Percentiles rank a stretch among this genome's conserved stretches.
Conservation (phyloP, 35 echinoderm and acorn worm genomes). For the Chiridota heheva region DNA sequence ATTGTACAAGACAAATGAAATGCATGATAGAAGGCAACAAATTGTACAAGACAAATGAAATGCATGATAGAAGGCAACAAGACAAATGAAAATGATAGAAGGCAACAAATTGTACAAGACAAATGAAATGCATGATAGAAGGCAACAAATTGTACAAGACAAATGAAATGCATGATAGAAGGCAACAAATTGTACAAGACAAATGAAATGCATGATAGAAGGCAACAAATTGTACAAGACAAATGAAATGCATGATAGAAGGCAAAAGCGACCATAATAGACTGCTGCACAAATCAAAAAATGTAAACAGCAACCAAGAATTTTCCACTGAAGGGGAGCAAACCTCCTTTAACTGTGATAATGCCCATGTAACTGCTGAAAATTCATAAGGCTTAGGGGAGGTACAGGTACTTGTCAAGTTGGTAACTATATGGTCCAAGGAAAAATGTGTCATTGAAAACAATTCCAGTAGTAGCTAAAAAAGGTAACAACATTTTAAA, state of each 20-base stretch:
- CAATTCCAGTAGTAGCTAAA: not conserved
- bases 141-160: too few species aligned
- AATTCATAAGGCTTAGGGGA: not conserved
- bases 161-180: too few species aligned
- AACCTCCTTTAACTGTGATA: not conserved
- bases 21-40: too few species aligned
- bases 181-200: too few species aligned
- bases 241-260: not conserved
- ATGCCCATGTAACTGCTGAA: not conserved
- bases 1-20: conserved; percentile 31
- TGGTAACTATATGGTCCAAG: conserved; percentile 7
- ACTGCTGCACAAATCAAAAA: not conserved
- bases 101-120: too few species aligned
- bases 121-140: too few species aligned
- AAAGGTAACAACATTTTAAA: not conserved
- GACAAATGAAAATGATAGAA: too few species aligned
- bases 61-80: too few species aligned
- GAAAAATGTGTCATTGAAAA: not conserved
- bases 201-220: too few species aligned
- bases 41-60: too few species aligned
- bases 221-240: not conserved
- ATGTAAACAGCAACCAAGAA: not conserved
- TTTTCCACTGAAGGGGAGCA: not conserved
- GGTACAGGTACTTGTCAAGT: not conserved
- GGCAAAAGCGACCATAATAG: not conserved